These are phyloP conservation scores for Champsocephalus gunnari DNA, from an alignment of 2,797 vertebrate species.

Conservation along the genomic window DNA sequence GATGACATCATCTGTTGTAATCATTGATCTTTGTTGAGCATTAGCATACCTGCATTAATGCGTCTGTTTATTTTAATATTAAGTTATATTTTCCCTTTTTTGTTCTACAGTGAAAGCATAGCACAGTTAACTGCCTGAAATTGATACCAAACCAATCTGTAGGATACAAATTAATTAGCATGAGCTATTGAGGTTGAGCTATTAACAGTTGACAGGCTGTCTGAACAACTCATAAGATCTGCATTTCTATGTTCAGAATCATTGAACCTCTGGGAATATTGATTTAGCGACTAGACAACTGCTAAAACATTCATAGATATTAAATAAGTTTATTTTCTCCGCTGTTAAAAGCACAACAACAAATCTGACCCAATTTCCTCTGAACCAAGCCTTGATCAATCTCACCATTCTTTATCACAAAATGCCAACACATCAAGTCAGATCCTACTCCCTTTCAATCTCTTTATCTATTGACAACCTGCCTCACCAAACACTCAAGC, in stretches of 20 bases:
- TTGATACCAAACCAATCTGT: neutral
- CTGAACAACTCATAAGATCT: neutral
- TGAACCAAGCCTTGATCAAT: neutral
- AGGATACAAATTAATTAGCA: neutral
- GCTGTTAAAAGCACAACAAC: neutral
- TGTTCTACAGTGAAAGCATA: neutral
- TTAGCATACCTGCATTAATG: no score
- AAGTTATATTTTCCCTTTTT: neutral
- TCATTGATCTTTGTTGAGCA: neutral
- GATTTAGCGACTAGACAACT: neutral
- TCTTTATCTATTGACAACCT: neutral
- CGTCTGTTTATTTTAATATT: neutral
- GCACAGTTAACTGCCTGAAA: neutral
- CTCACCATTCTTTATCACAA: neutral
- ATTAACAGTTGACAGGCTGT: neutral
- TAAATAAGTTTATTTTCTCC: neutral
- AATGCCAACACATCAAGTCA: neutral
- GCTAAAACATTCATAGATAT: neutral
- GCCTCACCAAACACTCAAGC: constrained; percentile 8
- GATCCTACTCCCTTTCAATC: neutral
- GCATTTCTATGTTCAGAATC: neutral
- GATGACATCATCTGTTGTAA: constrained; percentile 2
- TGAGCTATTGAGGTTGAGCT: neutral
- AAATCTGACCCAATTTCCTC: neutral
- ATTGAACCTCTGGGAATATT: no score